Evolutionary conservation across 2,888 invertebrate genomes (phyloP).

Genomic region (Netelia melanura): DNA sequence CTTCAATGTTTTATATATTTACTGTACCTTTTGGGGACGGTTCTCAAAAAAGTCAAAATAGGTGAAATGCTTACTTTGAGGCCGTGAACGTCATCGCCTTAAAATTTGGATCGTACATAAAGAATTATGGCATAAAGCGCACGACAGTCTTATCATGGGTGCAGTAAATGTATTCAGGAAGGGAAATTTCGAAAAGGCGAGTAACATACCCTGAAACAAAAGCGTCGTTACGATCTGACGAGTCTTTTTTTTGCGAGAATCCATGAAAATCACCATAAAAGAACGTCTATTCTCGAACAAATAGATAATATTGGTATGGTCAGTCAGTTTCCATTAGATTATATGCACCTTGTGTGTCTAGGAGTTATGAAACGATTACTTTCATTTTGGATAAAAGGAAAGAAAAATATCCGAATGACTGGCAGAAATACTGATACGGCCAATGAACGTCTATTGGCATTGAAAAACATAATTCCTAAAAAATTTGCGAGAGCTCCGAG

Average conservation of each 20-base stretch:
- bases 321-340: too few species aligned
- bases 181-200: slow-evolving; percentile 57
- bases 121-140: too few species aligned
- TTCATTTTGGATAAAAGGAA: slow-evolving; percentile 44
- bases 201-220: slow-evolving; percentile 64
- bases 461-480: slow-evolving; percentile 66
- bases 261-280: slow-evolving; percentile 60
- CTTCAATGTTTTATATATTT: neutral
- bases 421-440: slow-evolving; percentile 42
- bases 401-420: slow-evolving; percentile 45
- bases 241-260: slow-evolving; percentile 60
- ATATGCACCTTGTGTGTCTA: too few species aligned
- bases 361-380: too few species aligned
- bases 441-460: slow-evolving; percentile 5
- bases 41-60: neutral
- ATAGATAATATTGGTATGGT: too few species aligned
- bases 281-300: too few species aligned
- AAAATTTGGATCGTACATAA: too few species aligned
- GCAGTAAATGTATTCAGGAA: slow-evolving; percentile 68
- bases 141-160: too few species aligned
- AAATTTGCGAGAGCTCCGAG: slow-evolving; percentile 71
- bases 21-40: neutral
- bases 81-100: too few species aligned
- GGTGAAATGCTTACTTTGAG: too few species aligned
- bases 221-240: slow-evolving; percentile 61